Evolutionary conservation across 2,888 invertebrate genomes (phyloP).

Genomic region (Tipula unca): DNA sequence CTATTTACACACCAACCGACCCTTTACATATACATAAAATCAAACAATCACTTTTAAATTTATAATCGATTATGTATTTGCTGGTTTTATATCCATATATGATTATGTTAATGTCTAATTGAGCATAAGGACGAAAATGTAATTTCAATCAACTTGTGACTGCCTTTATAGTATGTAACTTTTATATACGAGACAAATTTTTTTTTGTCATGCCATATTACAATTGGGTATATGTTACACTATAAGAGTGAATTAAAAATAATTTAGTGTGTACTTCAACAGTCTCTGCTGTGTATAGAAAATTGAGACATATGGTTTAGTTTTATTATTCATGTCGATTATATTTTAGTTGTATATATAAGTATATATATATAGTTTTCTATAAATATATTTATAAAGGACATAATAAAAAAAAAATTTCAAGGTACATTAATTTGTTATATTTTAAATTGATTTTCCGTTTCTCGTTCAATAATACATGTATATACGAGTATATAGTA

Average conservation of each 20-base stretch:
- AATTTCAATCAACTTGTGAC: not conserved
- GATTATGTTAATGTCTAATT: not conserved
- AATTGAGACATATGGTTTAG: not conserved
- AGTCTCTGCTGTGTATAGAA: not conserved
- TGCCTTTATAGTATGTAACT: not conserved
- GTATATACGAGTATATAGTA: not conserved
- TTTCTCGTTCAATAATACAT: not conserved
- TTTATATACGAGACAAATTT: not conserved
- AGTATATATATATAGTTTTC: not conserved
- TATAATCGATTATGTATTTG: not conserved
- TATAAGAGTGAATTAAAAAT: not conserved
- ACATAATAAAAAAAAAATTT: not conserved
- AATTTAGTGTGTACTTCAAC: not conserved
- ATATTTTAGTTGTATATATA: not conserved
- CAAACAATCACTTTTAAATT: not conserved
- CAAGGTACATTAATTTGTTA: conserved; percentile 8
- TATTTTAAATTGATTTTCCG: not conserved
- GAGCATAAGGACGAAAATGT: conserved; percentile 2
- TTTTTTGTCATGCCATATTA: not conserved
- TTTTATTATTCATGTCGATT: not conserved
- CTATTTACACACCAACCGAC: not conserved
- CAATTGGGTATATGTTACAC: not conserved
- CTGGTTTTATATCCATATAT: not conserved
- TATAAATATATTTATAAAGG: not conserved
- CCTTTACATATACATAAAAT: not conserved